A percentile compares a stretch with the other conserved stretches of the same genome.
These are phyloP conservation scores for Forbesichthys papilliferus DNA, from an alignment of 2,113 vertebrate species.

Conservation along the genomic window DNA sequence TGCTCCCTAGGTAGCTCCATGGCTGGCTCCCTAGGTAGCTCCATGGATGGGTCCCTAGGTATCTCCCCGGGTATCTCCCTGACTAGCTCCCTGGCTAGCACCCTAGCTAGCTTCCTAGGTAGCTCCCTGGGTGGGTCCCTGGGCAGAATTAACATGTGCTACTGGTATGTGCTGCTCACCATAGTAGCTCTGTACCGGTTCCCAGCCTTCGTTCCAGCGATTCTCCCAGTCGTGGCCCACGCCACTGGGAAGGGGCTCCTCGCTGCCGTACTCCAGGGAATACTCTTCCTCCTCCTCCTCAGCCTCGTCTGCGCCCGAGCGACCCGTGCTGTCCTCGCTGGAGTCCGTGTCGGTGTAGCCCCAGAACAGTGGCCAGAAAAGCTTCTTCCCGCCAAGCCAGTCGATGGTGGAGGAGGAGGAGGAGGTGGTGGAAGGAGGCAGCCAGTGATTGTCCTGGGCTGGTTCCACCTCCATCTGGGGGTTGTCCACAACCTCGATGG, in stretches of 20 bases:
- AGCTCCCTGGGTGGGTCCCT: neutral
- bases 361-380: conserved; percentile 93
- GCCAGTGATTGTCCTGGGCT: conserved; percentile 81
- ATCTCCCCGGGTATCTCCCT: neutral
- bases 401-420: conserved; percentile 75
- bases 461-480: conserved; percentile 86
- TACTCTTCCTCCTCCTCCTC: conserved; percentile 78
- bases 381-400: conserved; percentile 82
- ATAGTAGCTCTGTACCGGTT: conserved; percentile 82
- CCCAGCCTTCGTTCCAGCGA: conserved; percentile 82
- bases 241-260: conserved; percentile 82
- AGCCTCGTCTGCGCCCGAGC: conserved; percentile 63
- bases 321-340: conserved; percentile 70
- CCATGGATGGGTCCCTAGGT: too few species aligned
- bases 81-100: neutral
- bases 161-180: conserved; percentile 55
- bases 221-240: conserved; percentile 80
- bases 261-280: conserved; percentile 81
- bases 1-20: neutral
- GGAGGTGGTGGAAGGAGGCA: conserved; percentile 68
- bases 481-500: conserved; percentile 87
- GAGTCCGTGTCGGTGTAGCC: conserved; percentile 79
- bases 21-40: neutral
- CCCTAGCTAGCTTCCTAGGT: neutral
- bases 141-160: too few species aligned